Conservation (phyloP, 1,140 invertebrate genomes). For the Micrasema minimum region DNA sequence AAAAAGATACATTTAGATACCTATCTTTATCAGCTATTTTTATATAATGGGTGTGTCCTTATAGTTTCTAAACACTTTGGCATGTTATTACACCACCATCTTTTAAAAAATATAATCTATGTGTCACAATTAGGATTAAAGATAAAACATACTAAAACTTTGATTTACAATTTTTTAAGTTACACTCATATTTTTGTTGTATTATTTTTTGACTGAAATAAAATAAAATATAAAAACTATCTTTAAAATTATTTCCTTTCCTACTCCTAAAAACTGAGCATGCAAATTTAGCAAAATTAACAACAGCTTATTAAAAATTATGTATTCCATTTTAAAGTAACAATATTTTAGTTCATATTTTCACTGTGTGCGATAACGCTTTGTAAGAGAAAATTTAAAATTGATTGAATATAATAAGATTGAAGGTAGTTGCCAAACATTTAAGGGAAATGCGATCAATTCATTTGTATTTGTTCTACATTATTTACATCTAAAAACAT, state of each 20-base stretch:
- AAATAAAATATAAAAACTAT: constrained; percentile 8
- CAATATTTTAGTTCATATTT: no score
- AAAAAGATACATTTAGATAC: no score
- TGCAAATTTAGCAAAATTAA: constrained; percentile 21
- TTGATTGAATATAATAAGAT: neutral
- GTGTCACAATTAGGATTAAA: no score
- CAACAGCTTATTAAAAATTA: constrained; percentile 1
- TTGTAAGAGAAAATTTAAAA: neutral
- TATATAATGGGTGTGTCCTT: no score
- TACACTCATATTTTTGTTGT: constrained; percentile 3
- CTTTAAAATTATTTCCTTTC: neutral
- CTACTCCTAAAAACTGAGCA: constrained; percentile 5
- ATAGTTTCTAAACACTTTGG: no score
- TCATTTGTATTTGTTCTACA: neutral
- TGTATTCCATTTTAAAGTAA: no score
- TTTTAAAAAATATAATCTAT: no score
- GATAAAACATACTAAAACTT: constrained; percentile 5
- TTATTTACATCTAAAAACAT: constrained; percentile 3
- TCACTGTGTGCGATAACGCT: constrained; percentile 4
- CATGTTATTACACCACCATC: no score
- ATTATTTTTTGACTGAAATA: neutral
- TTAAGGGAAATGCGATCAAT: neutral
- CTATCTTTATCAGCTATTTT: no score
- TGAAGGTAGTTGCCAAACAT: constrained; percentile 9
- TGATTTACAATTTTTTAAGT: neutral